A percentile compares a stretch with the other conserved stretches of the same genome.
Evolutionary conservation across 2,797 vertebrate species (phyloP).

Genomic region (Alauda arvensis): DNA sequence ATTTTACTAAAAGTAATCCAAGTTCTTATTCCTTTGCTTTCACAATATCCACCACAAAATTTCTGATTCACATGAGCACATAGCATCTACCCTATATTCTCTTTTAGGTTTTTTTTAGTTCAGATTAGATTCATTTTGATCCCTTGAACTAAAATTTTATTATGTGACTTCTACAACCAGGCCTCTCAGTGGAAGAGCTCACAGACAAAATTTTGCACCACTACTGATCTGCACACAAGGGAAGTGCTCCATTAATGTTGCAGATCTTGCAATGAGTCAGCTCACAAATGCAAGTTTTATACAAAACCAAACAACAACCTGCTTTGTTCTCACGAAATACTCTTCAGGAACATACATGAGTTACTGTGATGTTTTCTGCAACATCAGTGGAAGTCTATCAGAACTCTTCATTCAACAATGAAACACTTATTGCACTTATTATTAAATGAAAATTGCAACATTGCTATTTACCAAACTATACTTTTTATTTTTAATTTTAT

Average conservation of each 20-base stretch:
- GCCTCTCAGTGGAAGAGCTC: not conserved
- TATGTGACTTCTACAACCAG: not conserved
- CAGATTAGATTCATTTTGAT: not conserved
- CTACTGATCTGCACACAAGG: not conserved
- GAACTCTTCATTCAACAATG: not conserved
- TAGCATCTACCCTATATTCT: not conserved
- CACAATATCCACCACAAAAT: not conserved
- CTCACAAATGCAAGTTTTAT: not conserved
- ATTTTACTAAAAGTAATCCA: not conserved
- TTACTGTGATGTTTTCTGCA: not conserved
- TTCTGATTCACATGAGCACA: not conserved
- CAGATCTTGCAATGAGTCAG: not conserved
- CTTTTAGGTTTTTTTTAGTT: not conserved
- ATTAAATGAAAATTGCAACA: not conserved
- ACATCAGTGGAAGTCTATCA: not conserved
- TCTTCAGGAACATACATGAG: not conserved
- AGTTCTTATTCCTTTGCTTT: not conserved
- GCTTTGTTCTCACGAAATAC: not conserved
- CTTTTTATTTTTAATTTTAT: not conserved
- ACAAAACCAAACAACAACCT: not conserved
- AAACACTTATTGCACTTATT: no score
- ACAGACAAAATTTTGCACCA: not conserved
- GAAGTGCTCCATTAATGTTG: not conserved
- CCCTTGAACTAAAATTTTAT: not conserved
- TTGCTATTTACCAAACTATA: not conserved